phyloP scores from a whole-genome alignment of 2,113 vertebrate species.

The Ptilorrhoa leucosticta region DNA sequence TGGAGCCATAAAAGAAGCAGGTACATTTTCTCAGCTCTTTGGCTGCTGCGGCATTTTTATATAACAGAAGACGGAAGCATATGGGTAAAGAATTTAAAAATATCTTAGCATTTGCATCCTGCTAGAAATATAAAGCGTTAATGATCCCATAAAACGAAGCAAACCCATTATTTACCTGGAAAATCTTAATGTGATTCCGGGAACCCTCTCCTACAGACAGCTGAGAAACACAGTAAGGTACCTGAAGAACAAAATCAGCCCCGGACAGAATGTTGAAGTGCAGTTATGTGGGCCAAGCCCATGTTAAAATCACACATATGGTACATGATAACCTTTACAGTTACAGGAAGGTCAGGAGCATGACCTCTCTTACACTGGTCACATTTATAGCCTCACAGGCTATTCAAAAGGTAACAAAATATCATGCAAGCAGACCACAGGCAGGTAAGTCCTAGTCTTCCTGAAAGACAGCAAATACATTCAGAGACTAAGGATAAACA shows the following conservation, averaged over 20 bases:
- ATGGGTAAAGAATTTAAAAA: neutral
- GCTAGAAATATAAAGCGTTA: neutral
- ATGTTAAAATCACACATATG: neutral
- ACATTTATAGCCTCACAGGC: neutral
- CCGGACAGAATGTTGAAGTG: neutral
- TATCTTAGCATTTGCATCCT: neutral
- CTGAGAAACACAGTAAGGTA: neutral
- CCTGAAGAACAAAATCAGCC: neutral
- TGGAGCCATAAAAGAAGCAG: neutral
- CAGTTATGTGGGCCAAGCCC: neutral
- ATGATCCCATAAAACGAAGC: neutral
- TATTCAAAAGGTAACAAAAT: neutral
- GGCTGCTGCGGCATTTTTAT: neutral
- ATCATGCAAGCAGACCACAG: neutral
- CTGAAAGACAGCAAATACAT: neutral
- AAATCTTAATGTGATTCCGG: neutral
- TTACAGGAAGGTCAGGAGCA: neutral
- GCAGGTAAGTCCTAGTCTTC: neutral
- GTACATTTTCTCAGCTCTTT: neutral
- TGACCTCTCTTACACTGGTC: neutral
- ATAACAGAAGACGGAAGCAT: neutral
- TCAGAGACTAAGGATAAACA: neutral
- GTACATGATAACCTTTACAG: neutral
- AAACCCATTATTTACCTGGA: neutral
- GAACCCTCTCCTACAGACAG: neutral